Percentiles rank a stretch among this genome's conserved stretches.
Evolutionary conservation across 1,140 invertebrate species (phyloP).

Genomic region (Drosophila repletoides): DNA sequence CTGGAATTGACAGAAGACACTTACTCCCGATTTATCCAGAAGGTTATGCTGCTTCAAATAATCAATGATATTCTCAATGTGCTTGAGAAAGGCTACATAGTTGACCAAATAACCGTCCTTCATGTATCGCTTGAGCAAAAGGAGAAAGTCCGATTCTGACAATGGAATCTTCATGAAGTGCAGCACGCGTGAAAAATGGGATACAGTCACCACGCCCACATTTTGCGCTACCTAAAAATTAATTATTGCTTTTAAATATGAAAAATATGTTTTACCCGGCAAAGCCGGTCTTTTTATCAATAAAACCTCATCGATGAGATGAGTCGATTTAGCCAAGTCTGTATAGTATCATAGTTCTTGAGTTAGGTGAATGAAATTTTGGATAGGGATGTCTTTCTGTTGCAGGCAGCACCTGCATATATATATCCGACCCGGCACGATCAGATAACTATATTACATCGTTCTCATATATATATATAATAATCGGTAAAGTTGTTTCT

Average conservation of each 20-base stretch:
- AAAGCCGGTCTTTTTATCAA: too few species aligned
- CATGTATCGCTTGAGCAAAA: constrained; percentile 87
- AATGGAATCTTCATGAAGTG: constrained; percentile 86
- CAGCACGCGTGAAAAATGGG: constrained; percentile 88
- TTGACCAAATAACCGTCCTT: constrained; percentile 88
- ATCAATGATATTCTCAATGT: constrained; percentile 84
- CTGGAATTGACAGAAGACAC: neutral
- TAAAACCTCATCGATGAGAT: too few species aligned
- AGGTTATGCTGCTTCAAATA: constrained; percentile 60
- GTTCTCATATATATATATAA: too few species aligned
- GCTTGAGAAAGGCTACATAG: constrained; percentile 87
- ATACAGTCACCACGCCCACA: constrained; percentile 87
- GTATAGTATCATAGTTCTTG: too few species aligned
- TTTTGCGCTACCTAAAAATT: constrained; percentile 86
- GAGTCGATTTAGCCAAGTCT: too few species aligned
- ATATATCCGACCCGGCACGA: too few species aligned
- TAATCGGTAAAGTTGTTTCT: too few species aligned
- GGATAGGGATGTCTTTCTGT: too few species aligned
- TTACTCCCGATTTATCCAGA: constrained; percentile 63
- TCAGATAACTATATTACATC: too few species aligned
- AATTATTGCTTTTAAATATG: neutral
- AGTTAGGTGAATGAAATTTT: too few species aligned
- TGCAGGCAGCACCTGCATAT: too few species aligned
- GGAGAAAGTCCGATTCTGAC: constrained; percentile 86
- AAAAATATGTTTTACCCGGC: too few species aligned